These are phyloP conservation scores for Acridotheres tristis DNA, from an alignment of 2,797 vertebrate genomes.

Conservation along the genomic window DNA sequence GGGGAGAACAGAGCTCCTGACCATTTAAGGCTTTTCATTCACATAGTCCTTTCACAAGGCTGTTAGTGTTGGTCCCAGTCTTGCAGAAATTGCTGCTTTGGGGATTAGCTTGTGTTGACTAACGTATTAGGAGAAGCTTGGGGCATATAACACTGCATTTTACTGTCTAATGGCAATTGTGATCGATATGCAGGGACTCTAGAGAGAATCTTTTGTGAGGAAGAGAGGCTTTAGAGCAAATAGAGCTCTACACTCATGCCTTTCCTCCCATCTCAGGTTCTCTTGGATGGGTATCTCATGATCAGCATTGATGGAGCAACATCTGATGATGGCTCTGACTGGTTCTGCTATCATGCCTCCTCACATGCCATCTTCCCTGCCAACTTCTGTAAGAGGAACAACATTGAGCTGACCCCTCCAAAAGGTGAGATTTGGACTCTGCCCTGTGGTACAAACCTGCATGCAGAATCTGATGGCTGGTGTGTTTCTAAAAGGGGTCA, in stretches of 20 bases:
- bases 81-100: not conserved
- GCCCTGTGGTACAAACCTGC: not conserved
- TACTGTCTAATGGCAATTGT: not conserved
- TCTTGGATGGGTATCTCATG: conserved; percentile 94
- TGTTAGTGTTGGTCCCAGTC: not conserved
- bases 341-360: conserved; percentile 95
- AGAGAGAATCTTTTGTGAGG: not conserved
- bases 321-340: conserved; percentile 82
- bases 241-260: not conserved
- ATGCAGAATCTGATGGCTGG: not conserved
- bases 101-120: not conserved
- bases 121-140: not conserved
- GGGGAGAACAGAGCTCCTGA: not conserved
- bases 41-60: not conserved
- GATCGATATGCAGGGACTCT: not conserved
- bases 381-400: conserved; percentile 88
- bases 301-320: conserved; percentile 87
- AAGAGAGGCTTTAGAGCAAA: not conserved
- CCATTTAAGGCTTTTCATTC: not conserved
- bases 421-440: conserved; percentile 69
- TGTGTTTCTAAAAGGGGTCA: not conserved
- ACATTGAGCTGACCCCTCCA: conserved; percentile 82
- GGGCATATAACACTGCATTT: not conserved
- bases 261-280: conserved; percentile 76
- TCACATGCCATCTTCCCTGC: conserved; percentile 90